Base-by-base conservation (phyloP, 2,888 invertebrate species). In the Tholera decimalis region DNA sequence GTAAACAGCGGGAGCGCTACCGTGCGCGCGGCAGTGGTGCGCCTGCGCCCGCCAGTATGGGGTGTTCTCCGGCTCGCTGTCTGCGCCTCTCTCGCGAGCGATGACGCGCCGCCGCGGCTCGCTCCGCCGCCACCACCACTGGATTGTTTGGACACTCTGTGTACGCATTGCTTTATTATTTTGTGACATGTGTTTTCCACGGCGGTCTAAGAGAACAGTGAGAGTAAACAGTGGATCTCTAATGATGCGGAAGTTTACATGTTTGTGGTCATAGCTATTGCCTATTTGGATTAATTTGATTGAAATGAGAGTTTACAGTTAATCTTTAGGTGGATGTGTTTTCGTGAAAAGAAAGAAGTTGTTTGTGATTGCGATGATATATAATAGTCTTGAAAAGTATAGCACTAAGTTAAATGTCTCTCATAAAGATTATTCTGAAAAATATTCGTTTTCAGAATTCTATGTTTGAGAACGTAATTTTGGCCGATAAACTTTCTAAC, bases 1-100 rank as follows among this genome's bases (percentile, higher is more conserved):
- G 94, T 95, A 92, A 94, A 93, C 94, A 93, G 94, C 91, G 91
- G 91, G 91, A 90, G 89, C 85, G 93, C 94, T 94, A 92, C 94
- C 86, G 93, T 91, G 88, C 86, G 82, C 85, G 80, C 78, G 58
- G 71, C 35, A 43, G 24, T 44, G 43, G 83, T 85, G 88, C 83
- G 85, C 84, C 84, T 83, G 89, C 89, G 86, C 82, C 87, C 86
- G 87, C 83, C 91, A 92, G 93, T 88, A 94, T 94, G 94, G 94
- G 94, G 94, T 92, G 94, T 92, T 90, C 83, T 83, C 71, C 73
- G 83, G 79, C 73, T 67, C 80, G 77, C 82, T 69, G 75, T 73
- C 81, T 81, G 87, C 84, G 83, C 83, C 64, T 78, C 82, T 79
- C 79, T 77, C 73, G 62, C 63, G 77, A 78, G 86, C 81, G 82